These are phyloP conservation scores for Drymonia ruficornis DNA, from an alignment of 2,888 invertebrate genomes.

Conservation along the genomic window DNA sequence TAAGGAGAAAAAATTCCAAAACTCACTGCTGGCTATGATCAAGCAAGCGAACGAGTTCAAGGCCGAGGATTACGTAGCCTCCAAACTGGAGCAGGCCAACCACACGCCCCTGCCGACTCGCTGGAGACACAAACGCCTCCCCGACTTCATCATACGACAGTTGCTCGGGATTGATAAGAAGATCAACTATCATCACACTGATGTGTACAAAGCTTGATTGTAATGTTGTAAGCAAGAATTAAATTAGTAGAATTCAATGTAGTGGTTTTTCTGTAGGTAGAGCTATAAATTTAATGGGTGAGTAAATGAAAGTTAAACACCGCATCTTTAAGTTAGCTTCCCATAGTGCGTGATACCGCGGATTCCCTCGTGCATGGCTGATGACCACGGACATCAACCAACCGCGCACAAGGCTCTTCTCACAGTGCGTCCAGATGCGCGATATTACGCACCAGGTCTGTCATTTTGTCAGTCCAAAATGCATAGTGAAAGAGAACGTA, in stretches of 20 bases:
- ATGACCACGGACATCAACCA: too few relatives aligned
- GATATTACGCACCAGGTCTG: too few relatives aligned
- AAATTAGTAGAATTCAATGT: slow-evolving; percentile 31
- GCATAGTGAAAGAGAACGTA: too few relatives aligned
- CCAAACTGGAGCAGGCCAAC: slow-evolving; percentile 86
- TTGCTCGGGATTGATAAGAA: slow-evolving; percentile 86
- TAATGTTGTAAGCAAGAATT: slow-evolving; percentile 16
- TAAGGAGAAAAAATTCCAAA: slow-evolving; percentile 92
- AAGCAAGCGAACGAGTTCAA: slow-evolving; percentile 90
- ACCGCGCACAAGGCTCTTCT: too few relatives aligned
- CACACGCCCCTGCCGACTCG: slow-evolving; percentile 84
- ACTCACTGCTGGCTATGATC: slow-evolving; percentile 87
- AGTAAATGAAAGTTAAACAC: too few relatives aligned
- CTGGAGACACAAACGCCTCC: slow-evolving; percentile 87
- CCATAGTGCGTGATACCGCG: too few relatives aligned
- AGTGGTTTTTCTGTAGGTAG: slow-evolving; percentile 5
- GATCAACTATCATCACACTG: slow-evolving; percentile 77
- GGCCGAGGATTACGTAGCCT: slow-evolving; percentile 88
- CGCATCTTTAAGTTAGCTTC: too few relatives aligned
- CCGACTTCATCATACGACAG: slow-evolving; percentile 87
- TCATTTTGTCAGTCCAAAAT: too few relatives aligned
- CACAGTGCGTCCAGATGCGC: too few relatives aligned
- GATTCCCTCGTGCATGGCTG: too few relatives aligned
- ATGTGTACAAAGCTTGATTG: slow-evolving; percentile 69
- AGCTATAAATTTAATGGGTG: neutral